Conservation (phyloP, 2,113 vertebrate species). For the Cynoglossus semilaevis region DNA sequence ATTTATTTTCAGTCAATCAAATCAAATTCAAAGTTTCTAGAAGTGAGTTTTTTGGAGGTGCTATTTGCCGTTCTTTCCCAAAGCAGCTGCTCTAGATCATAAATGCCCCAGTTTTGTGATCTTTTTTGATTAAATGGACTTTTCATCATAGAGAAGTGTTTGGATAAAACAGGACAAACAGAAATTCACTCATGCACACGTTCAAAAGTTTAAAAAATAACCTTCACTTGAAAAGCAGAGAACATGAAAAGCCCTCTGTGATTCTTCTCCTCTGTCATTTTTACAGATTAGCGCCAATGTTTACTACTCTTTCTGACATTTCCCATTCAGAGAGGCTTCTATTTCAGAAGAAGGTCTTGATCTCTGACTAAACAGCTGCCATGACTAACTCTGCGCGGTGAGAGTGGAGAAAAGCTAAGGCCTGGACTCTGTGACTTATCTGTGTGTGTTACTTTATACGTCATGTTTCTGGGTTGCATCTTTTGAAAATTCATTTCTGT, state of each 20-base stretch:
- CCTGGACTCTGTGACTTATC: conserved; percentile 63
- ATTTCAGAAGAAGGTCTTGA: conserved; percentile 38
- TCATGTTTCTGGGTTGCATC: conserved; percentile 55
- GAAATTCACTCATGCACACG: conserved; percentile 11
- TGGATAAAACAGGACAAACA: too few relatives aligned
- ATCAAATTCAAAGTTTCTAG: conserved; percentile 13
- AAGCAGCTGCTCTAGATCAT: too few relatives aligned
- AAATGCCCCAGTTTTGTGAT: too few relatives aligned
- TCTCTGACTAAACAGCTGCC: conserved; percentile 43
- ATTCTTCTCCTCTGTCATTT: conserved; percentile 39
- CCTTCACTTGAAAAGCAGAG: conserved; percentile 39
- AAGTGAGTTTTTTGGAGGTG: conserved; percentile 1
- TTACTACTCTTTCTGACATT: conserved; percentile 49
- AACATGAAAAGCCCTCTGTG: conserved; percentile 39
- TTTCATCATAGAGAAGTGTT: too few relatives aligned
- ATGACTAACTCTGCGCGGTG: conserved; percentile 9
- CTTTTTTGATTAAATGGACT: too few relatives aligned
- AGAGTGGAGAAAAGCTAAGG: conserved; percentile 20
- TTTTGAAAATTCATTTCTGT: conserved; percentile 40
- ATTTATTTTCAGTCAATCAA: conserved; percentile 8
- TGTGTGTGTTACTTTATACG: conserved; percentile 26
- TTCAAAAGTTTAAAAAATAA: conserved; percentile 26
- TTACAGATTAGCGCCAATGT: conserved; percentile 49
- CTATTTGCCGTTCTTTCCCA: too few relatives aligned
- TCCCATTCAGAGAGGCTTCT: conserved; percentile 33